Base-by-base conservation (phyloP, 1,140 invertebrate species). In the Ostrea denselamellosa region DNA sequence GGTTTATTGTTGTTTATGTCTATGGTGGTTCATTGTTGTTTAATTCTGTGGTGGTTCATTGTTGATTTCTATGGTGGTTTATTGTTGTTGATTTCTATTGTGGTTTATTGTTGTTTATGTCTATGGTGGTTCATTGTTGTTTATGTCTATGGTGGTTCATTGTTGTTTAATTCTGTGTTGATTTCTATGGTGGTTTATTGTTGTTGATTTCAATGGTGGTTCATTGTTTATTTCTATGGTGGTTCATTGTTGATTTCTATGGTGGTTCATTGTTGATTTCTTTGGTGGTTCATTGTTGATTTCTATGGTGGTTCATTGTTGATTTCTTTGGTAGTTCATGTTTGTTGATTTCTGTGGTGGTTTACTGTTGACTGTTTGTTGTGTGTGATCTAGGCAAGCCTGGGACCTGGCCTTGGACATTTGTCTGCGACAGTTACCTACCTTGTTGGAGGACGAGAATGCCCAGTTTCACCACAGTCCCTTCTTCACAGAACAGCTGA, bases 401-500 rank as follows among this genome's bases (percentile, higher is more conserved):
- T 99, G 99, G 99, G 99, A 99, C 95, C 96, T 99, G 92, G 98
- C 98, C 10, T 96, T 99, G 84, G 99, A 99, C 95, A 95, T 98
- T 83, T 98, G 97, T 92, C 95, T 99, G 82, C 96, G 97, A 86
- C 98, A 99, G 94, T 95, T 99, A 89, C 97, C 97, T 14, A 96
- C 95, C 52, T 96, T 98, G 90, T 54, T 92, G 54, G 93, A 93
- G 28, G 91, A 92, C 83, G 91, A 93, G 3, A 89, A 68, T 62
- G 89, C 92, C 10, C 85, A 88, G 71, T 95, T 95, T 89, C 87
- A 92, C 83, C 93, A 95, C 91, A 95, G 98, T 90, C 97, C 97
- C 54, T 99, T 99, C 95, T 99, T 99, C 94, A 97, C 99, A 94
- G 98, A 99, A 93, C 99, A 99, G 95, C 95, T 99, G 71, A 99